A percentile compares a stretch with the other conserved stretches of the same genome.
Conservation (phyloP, 2,113 vertebrate genomes). For the Ophthalmolycus amberensis region DNA sequence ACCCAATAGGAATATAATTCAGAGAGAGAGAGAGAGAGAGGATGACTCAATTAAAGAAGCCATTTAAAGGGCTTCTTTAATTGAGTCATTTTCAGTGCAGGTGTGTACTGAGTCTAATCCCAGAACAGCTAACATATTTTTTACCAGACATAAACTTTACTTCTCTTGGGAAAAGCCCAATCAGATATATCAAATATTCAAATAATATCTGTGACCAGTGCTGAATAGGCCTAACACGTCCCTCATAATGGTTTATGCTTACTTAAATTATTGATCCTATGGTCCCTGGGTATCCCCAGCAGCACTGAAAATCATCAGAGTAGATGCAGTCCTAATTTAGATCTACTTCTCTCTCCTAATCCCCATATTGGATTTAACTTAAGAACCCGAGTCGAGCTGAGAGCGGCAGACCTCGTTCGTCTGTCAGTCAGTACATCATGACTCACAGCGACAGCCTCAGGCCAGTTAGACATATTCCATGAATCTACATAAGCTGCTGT, state of each 20-base stretch:
- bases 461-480: not conserved
- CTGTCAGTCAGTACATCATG: constrained; percentile 1
- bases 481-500: constrained; percentile 12
- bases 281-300: constrained; percentile 23
- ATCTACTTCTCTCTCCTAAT: constrained; percentile 52
- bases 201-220: not conserved
- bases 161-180: constrained; percentile 1
- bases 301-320: constrained; percentile 50
- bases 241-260: constrained; percentile 33
- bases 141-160: constrained; percentile 11
- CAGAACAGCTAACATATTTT: constrained; percentile 13
- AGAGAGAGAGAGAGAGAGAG: constrained; percentile 22
- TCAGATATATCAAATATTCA: constrained; percentile 23
- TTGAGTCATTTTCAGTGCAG: constrained; percentile 41
- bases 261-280: constrained; percentile 57
- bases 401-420: not conserved
- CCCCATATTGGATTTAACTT: constrained; percentile 63
- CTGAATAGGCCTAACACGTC: constrained; percentile 9
- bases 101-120: constrained; percentile 36
- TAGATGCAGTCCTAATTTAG: constrained; percentile 60
- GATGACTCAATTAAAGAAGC: not conserved
- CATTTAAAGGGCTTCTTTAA: constrained; percentile 40
- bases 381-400: constrained; percentile 37
- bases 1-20: constrained; percentile 49
- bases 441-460: constrained; percentile 6